Base-by-base conservation (phyloP, 2,797 vertebrate genomes). In the Notolabrus celidotus region DNA sequence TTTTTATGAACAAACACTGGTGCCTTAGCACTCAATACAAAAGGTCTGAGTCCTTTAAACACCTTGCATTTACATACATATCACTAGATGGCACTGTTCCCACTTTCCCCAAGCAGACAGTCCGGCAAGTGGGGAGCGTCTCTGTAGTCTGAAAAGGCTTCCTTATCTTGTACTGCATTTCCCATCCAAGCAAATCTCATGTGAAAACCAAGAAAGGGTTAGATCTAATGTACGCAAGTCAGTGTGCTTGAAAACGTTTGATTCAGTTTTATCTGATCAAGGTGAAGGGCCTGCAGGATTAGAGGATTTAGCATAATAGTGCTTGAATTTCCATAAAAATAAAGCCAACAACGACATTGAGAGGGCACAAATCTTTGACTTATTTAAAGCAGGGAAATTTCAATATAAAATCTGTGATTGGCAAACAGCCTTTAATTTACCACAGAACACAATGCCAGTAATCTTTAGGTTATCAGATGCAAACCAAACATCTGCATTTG, bases 31-130 rank as follows among this genome's bases (percentile, higher is more conserved):
- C 31, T 61, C 14, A 47, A 17, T 16, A 46, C n/a, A 54, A 63
- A 14, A 39, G n/a, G 31, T 27, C n/a, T 52, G 15, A 56, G 27
- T 49, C 16, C 50, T 71, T 60, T 6, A 39, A 33, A 57, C 20
- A 52, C 17, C 49, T 71, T 55, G 14, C 31, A 62, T 54, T 25
- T 53, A 16, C 14, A 60, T 56, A n/a, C 10, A 43, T 49, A 31
- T 75, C 91, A 91, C 91, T 91, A 92, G 91, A 92, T 91, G 89
- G 87, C 92, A 90, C 86, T 92, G 89, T 91, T 90, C 72, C 66
- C 83, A 83, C 89, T 92, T 88, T 70, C 19, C 82, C 45, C 33
- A 39, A 71, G 34, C 49, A 47, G 43, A 39, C 23, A 22, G 36
- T 39, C 55, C 62, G 57, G 19, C 53, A 59, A 71, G 47, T 65